Conservation (phyloP, 2,797 vertebrate genomes). For the Pogonophryne albipinna region DNA sequence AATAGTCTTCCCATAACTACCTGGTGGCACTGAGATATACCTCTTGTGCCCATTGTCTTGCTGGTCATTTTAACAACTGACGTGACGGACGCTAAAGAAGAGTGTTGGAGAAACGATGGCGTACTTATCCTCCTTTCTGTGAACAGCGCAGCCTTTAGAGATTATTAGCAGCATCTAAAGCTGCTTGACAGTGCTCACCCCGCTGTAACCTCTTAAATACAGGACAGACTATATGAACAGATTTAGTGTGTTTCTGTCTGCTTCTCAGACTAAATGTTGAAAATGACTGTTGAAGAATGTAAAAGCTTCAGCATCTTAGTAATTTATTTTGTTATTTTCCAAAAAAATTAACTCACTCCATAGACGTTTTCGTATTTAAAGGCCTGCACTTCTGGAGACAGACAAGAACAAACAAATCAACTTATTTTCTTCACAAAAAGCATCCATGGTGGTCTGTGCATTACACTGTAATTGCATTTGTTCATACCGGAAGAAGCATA, state of each 20-base stretch:
- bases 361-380: background rate
- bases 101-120: constrained; percentile 17
- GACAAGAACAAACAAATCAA: background rate
- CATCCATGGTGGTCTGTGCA: background rate
- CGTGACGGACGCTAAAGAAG: constrained; percentile 24
- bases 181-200: constrained; percentile 12
- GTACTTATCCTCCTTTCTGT: constrained; percentile 26
- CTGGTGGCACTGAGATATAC: background rate
- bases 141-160: constrained; percentile 40
- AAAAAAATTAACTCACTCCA: background rate
- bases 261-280: background rate
- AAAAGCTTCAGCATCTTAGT: background rate
- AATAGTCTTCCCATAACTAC: background rate
- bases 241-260: background rate
- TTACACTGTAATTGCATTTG: background rate
- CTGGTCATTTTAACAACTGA: constrained; percentile 20
- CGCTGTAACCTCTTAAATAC: constrained; percentile 27
- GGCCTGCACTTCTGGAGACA: background rate
- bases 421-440: background rate
- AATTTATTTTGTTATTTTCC: background rate
- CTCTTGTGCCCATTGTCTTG: constrained; percentile 14
- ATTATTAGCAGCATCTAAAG: background rate
- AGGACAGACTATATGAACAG: background rate
- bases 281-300: background rate
- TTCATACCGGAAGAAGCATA: background rate